Evolutionary conservation across 2,888 invertebrate species (phyloP).

Genomic region (Meganola albula): DNA sequence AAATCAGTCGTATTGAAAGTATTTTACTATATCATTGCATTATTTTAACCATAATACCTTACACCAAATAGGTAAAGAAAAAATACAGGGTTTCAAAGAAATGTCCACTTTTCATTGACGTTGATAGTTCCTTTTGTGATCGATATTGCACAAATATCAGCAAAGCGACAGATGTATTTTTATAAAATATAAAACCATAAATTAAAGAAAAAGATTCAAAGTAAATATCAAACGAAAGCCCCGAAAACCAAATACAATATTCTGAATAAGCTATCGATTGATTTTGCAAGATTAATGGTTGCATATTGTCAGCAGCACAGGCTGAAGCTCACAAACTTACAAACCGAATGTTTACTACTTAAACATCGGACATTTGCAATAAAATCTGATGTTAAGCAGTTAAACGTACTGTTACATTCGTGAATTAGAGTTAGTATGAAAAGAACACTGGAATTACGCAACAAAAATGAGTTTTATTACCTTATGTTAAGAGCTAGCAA

Average conservation of each 20-base stretch:
- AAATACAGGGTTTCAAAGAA: background rate
- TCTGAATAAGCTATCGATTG: constrained; percentile 78
- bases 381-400: too few species aligned
- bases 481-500: constrained; percentile 48
- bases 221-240: constrained; percentile 69
- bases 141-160: constrained; percentile 25
- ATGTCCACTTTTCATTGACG: background rate
- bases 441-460: constrained; percentile 52
- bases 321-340: too few species aligned
- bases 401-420: too few species aligned
- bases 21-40: background rate
- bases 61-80: too few species aligned
- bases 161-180: constrained; percentile 63
- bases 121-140: constrained; percentile 22
- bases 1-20: too few species aligned
- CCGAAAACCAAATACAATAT: constrained; percentile 74
- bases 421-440: too few species aligned
- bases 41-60: too few species aligned
- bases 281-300: constrained; percentile 77
- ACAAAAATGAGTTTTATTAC: constrained; percentile 57
- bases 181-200: constrained; percentile 54
- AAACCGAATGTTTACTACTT: too few species aligned
- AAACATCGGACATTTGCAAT: too few species aligned
- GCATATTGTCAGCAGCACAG: constrained; percentile 74
- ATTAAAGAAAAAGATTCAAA: constrained; percentile 73